These are phyloP conservation scores for Scaptomyza parva DNA, from an alignment of 2,888 invertebrate species.

Conservation along the genomic window DNA sequence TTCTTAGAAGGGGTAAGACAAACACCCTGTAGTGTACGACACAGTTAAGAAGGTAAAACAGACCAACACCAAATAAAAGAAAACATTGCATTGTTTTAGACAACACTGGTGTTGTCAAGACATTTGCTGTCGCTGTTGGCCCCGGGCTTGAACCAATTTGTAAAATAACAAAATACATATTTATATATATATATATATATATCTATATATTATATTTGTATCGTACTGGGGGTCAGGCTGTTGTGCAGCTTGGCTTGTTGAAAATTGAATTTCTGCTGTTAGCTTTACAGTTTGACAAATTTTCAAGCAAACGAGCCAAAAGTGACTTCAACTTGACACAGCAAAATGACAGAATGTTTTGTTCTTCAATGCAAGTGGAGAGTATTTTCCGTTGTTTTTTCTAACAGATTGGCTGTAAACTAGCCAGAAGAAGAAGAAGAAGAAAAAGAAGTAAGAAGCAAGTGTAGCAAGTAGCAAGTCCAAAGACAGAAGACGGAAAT, in stretches of 20 bases:
- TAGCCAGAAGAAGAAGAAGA: neutral
- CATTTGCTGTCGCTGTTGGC: slow-evolving; percentile 52
- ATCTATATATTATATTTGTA: slow-evolving; percentile 40
- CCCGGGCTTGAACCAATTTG: slow-evolving; percentile 67
- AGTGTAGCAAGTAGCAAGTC: slow-evolving; percentile 1
- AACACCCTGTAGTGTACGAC: slow-evolving; percentile 40
- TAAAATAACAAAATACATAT: slow-evolving; percentile 69
- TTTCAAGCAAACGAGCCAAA: slow-evolving; percentile 62
- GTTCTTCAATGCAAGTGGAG: slow-evolving; percentile 11
- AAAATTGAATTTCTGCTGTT: slow-evolving; percentile 72
- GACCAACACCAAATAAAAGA: slow-evolving; percentile 16
- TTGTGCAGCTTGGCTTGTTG: slow-evolving; percentile 47
- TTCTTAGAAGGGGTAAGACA: too few relatives aligned
- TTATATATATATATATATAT: slow-evolving; percentile 2
- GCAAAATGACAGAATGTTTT: slow-evolving; percentile 37
- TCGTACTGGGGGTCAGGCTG: slow-evolving; percentile 40
- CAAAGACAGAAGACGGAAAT: slow-evolving; percentile 7
- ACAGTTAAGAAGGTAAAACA: slow-evolving; percentile 9
- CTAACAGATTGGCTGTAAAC: slow-evolving; percentile 28
- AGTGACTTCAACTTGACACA: slow-evolving; percentile 56
- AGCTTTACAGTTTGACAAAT: slow-evolving; percentile 75
- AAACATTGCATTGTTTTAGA: slow-evolving; percentile 36
- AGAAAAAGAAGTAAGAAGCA: neutral
- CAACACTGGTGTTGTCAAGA: slow-evolving; percentile 60
- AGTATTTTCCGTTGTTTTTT: neutral